These are phyloP conservation scores for Microcebus ravelobensis DNA, from an alignment of 2,113 vertebrate genomes.

Conservation along the genomic window DNA sequence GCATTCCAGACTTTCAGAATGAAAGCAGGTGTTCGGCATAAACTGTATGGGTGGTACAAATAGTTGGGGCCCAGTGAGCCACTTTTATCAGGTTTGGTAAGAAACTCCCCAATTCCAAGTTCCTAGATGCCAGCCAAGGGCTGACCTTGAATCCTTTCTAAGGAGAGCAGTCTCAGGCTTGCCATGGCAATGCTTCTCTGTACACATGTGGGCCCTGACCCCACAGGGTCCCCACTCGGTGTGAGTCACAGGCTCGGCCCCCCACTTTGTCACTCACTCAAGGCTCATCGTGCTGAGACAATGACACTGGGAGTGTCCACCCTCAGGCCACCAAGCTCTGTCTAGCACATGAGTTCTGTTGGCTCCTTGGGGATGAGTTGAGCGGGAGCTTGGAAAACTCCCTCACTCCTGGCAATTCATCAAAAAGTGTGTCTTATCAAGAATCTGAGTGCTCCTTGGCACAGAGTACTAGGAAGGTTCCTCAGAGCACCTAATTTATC, in stretches of 20 bases:
- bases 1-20: neutral
- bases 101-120: neutral
- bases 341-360: neutral
- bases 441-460: neutral
- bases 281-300: too few species aligned
- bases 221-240: neutral
- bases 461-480: neutral
- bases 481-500: neutral
- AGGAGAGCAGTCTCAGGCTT: neutral
- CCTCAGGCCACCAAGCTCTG: neutral
- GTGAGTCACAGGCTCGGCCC: neutral
- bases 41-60: accelerated
- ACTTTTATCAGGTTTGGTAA: neutral
- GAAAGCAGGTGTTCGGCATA: neutral
- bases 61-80: neutral
- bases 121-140: neutral
- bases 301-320: accelerated
- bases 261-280: neutral
- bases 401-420: neutral
- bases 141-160: neutral
- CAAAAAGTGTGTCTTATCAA: neutral
- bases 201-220: accelerated
- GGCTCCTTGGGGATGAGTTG: neutral
- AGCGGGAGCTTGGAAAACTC: neutral
- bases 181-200: accelerated